Base-by-base conservation (phyloP, 2,888 invertebrate genomes). In the Nomada fucata region DNA sequence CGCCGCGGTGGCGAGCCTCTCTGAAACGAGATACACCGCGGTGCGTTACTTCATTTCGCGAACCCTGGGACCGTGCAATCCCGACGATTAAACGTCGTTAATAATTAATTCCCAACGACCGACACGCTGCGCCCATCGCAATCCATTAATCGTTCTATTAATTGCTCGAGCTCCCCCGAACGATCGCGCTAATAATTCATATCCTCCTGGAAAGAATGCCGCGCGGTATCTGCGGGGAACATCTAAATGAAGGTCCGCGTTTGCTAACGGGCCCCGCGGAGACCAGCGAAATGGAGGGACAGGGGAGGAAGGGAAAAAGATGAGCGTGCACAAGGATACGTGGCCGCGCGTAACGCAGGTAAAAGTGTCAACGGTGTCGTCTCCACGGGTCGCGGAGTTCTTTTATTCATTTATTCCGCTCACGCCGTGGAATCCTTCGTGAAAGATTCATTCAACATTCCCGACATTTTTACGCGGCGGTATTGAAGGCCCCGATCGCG, bases 381-480 rank as follows among this genome's bases (percentile, higher is more conserved):
- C 85, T 82, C 82, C 72, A 67, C 76, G 71, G 76, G 73, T 80
- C 82, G 82, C 23, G 52, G 67, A 65, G 63, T 63, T 68, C 53
- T 65, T 80, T 86, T 86, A 83, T 83, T 86, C 86, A 89, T 84
- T 86, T 88, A 89, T 88, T 88, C 88, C 72, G 77, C 65, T 81
- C 83, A 85, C 89, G 84, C 47, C 82, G 73, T 53, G 57, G 23
- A 71, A 63, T 78, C 82, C 90, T 88, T 86, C 87, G 68, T 89
- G 89, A 89, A 89, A 89, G 83, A 89, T 89, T 89, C 89, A 89
- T 89, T 89, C 85, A 73, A 85, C 90, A 89, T 89, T 89, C 90
- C 70, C 82, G 52, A 42, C 83, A 87, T 89, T 87, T 89, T 83
- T 83, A 65, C 83, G 26, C 44, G 57, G 60, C 57, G 15, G 82